A percentile compares a stretch with the other conserved stretches of the same genome.
Conservation (phyloP, 2,888 invertebrate species). For the Ditylenchus weischeri region DNA sequence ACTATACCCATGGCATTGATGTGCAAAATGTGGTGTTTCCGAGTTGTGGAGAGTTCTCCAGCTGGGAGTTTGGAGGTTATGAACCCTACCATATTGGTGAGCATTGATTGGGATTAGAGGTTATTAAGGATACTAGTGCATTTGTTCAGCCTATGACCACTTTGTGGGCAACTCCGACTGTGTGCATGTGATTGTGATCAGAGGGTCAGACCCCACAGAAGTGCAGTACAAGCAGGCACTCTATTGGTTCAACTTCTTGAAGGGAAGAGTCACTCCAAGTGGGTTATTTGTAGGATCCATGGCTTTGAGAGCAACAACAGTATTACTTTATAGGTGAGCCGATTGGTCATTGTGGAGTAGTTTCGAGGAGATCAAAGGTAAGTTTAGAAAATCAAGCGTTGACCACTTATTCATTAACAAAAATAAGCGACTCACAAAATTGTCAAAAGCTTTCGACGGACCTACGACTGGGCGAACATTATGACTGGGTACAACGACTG, state of each 20-base stretch:
- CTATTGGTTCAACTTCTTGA: slow-evolving; percentile 75
- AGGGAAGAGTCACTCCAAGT: slow-evolving; percentile 68
- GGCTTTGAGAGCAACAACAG: background rate
- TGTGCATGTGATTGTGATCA: slow-evolving; percentile 70
- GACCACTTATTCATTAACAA: no score
- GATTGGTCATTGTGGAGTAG: slow-evolving; percentile 67
- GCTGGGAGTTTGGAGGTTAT: slow-evolving; percentile 76
- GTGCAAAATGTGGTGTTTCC: slow-evolving; percentile 66
- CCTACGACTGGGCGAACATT: no score
- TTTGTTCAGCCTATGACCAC: slow-evolving; percentile 68
- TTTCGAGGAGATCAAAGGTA: slow-evolving; percentile 61
- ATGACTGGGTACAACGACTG: no score
- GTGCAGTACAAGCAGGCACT: slow-evolving; percentile 62
- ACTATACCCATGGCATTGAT: slow-evolving; percentile 69
- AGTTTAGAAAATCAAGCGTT: no score
- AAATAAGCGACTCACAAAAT: no score
- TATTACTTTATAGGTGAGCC: slow-evolving; percentile 60
- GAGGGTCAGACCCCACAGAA: slow-evolving; percentile 69
- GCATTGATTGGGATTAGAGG: background rate
- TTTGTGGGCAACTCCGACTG: slow-evolving; percentile 69
- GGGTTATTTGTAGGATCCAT: background rate
- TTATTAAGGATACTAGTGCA: background rate
- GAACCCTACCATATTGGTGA: slow-evolving; percentile 66
- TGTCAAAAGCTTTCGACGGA: no score
- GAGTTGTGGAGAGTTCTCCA: slow-evolving; percentile 67